Conservation (phyloP, 1,140 invertebrate species). For the Dinoponera quadriceps region DNA sequence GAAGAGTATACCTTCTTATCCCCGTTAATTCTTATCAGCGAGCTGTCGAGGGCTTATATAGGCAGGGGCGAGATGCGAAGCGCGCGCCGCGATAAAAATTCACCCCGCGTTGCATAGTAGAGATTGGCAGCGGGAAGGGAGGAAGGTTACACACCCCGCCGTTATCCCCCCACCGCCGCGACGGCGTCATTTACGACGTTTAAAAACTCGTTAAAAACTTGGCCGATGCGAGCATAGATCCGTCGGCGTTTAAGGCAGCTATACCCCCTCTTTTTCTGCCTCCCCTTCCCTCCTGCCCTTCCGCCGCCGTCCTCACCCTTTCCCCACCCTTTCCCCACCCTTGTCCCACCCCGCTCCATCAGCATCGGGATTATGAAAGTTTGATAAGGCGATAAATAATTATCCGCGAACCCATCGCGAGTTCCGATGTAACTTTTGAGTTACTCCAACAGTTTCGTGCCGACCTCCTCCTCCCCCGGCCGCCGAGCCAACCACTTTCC, state of each 20-base stretch:
- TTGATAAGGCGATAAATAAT: constrained; percentile 84
- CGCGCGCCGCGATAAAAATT: constrained; percentile 67
- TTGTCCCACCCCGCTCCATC: constrained; percentile 26
- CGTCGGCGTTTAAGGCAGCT: constrained; percentile 43
- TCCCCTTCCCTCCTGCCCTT: background rate
- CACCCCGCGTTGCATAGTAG: constrained; percentile 55
- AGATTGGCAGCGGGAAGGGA: constrained; percentile 1
- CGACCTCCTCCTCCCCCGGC: background rate
- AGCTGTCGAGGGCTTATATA: constrained; percentile 38
- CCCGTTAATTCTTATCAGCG: constrained; percentile 51
- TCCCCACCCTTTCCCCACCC: constrained; percentile 4
- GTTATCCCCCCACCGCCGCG: constrained; percentile 64
- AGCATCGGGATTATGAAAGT: constrained; percentile 81
- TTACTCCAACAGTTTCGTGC: constrained; percentile 71
- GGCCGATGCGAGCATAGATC: constrained; percentile 71
- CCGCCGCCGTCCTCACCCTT: background rate
- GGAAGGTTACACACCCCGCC: constrained; percentile 26
- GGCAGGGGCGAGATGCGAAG: constrained; percentile 51
- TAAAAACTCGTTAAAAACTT: constrained; percentile 84
- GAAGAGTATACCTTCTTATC: background rate
- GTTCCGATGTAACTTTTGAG: constrained; percentile 73
- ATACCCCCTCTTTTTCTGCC: background rate
- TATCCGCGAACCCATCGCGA: constrained; percentile 77
- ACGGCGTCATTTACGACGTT: constrained; percentile 82
- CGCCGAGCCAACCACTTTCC: background rate